Evolutionary conservation across 2,797 vertebrate species (phyloP), one percentile per base, ranked within the genome.

Genomic region (Sebastes matsubarae): DNA sequence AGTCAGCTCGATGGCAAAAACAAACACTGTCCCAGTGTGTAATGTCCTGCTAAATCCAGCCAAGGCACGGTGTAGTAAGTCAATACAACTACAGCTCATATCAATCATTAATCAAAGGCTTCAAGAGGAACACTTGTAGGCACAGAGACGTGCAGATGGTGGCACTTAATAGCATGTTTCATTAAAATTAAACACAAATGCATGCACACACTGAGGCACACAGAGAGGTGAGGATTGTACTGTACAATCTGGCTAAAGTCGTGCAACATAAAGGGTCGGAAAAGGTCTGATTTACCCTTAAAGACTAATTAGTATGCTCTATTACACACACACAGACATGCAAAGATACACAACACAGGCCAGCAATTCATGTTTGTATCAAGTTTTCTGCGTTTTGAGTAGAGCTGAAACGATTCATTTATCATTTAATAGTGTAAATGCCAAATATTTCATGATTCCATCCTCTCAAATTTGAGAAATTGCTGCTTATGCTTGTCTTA

Each of bases 21-120:
- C 81, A 87, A 88, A 88, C 82, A 72, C 52, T 22, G 34, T 46
- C 2, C 29, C 14, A 46, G 77, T 82, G 68, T 57, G 30, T 46
- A n/a, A 3, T 46, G 1, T 80, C 87, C 84, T 74, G 89, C 63
- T 89, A 65, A 66, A 81, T 85, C 91, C 84, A 85, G 85, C 29
- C 24, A 10, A 57, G 65, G 46, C 75, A 36, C 78, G 72, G 69
- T 52, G 14, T 46, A 69, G 13, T 69, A 46, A 80, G 83, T 87
- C 77, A 88, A 75, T 68, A 80, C 50, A 58, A 34, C 52, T 60
- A 25, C 52, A n/a, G 65, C 34, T 66, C 20, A 2, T 29, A 79
- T 91, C 65, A 94, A 91, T 93, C 79, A 92, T 92, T 93, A 61
- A 89, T 88, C 67, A 71, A 59, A 76, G 8, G 20, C 30, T 72